Base-by-base conservation (phyloP, 2,113 vertebrate species). In the Syngnathus floridae region DNA sequence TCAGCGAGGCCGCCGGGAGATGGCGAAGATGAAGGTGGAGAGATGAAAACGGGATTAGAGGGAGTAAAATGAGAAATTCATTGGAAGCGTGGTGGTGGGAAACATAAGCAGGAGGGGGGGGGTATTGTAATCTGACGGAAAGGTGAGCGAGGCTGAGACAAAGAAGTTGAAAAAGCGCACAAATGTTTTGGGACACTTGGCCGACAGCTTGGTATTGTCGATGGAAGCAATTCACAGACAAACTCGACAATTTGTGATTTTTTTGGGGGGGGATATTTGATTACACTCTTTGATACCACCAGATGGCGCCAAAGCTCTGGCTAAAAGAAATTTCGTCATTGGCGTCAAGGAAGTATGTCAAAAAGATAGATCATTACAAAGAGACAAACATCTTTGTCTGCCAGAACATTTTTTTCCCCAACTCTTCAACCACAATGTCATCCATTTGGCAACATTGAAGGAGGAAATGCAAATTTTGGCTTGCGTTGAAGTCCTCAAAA, bases 1-100 rank as follows among this genome's bases (percentile, higher is more conserved):
- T 77, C 70, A 73, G 71, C 21, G 41, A 65, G 40, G 38, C 66
- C 76, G 75, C 69, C 62, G 0, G 60, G 62, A 82, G 82, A 81
- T 64, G 72, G 73, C 77, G 69, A 70, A 76, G 77, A 87, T 84
- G 74, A 84, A 82, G 69, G 72, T 41, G 2, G 56, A 35, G 62
- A 75, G 76, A 83, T 79, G 75, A 82, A 78, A 81, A 80, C 66
- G 58, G 71, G 58, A 67, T 63, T 19, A 56, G 16, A 71, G 66
- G 71, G 74, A 82, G 81, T 74, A 71, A 79, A 83, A 84, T 77
- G 64, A 31, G 64, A 76, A 76, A 82, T 75, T 75, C 70, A 70
- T 48, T 62, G 38, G 64, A 71, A 74, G 66, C 58, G 56, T 36
- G 48, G 71, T 68, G 70, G 60, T 66, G 68, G 31, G 57, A 78